A percentile compares a stretch with the other conserved stretches of the same genome.
Evolutionary conservation across 2,888 invertebrate species (phyloP).

Genomic region (Cryptus viduatorius): DNA sequence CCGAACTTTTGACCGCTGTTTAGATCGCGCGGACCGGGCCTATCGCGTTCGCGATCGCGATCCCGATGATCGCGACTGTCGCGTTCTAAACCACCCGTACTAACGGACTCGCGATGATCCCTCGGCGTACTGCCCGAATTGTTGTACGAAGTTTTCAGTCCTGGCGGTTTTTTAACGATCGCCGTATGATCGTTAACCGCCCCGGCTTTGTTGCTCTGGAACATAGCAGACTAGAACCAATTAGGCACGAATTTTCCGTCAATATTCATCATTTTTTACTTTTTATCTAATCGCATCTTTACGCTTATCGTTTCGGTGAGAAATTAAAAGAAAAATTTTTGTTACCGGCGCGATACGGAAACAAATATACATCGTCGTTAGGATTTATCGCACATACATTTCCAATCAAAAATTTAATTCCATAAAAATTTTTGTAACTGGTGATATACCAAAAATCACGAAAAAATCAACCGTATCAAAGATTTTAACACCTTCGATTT

Average conservation of each 20-base stretch:
- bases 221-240: constrained; percentile 81
- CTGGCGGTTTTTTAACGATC: constrained; percentile 86
- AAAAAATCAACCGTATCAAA: too few relatives aligned
- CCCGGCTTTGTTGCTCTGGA: constrained; percentile 83
- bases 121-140: constrained; percentile 83
- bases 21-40: constrained; percentile 78
- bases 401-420: too few relatives aligned
- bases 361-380: too few relatives aligned
- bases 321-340: neutral
- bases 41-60: constrained; percentile 74
- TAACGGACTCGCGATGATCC: constrained; percentile 80
- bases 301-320: too few relatives aligned
- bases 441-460: too few relatives aligned
- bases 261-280: neutral
- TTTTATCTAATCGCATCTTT: neutral
- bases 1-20: constrained; percentile 85
- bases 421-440: too few relatives aligned
- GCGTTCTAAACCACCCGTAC: constrained; percentile 78
- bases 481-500: too few relatives aligned
- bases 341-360: too few relatives aligned
- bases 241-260: constrained; percentile 69
- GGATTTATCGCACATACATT: too few relatives aligned
- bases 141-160: constrained; percentile 84
- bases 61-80: constrained; percentile 83
- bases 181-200: constrained; percentile 86